Evolutionary conservation across 37 sponge, comb jelly and placozoan genomes (phyloP).

Genomic region (Haliclona indistincta): DNA sequence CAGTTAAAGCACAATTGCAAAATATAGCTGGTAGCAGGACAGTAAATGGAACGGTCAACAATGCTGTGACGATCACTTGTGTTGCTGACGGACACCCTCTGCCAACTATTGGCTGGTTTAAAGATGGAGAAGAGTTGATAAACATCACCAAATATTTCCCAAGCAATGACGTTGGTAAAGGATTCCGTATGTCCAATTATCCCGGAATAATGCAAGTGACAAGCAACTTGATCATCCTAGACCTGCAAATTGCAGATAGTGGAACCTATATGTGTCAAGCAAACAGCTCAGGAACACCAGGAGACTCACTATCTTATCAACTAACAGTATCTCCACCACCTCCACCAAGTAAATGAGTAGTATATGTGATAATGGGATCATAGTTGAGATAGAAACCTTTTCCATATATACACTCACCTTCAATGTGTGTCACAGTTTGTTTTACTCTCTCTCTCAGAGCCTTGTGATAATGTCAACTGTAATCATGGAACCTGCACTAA

Average conservation of each 20-base stretch:
- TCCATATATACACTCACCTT: background rate
- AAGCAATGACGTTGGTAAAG: background rate
- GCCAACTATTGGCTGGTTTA: slow-evolving; percentile 33
- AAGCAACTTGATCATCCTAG: slow-evolving; percentile 21
- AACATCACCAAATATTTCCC: no score
- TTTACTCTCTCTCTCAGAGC: no score
- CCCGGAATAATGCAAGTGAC: background rate
- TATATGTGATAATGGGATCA: background rate
- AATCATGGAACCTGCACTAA: no score
- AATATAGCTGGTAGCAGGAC: no score
- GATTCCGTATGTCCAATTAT: no score
- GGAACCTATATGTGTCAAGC: slow-evolving; percentile 22
- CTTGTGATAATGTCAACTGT: no score
- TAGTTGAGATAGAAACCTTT: background rate
- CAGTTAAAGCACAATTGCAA: no score
- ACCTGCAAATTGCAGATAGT: slow-evolving; percentile 1
- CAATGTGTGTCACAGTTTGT: background rate
- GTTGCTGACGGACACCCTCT: slow-evolving; percentile 29
- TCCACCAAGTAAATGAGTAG: background rate
- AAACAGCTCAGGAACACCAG: background rate
- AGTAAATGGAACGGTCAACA: no score
- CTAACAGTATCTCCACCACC: no score
- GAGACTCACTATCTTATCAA: no score
- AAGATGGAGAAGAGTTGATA: background rate
- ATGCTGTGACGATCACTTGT: slow-evolving; percentile 22